Evolutionary conservation across 1,140 invertebrate species (phyloP), one percentile per base, ranked within the genome.

Genomic region (Matsumurasca onukii): DNA sequence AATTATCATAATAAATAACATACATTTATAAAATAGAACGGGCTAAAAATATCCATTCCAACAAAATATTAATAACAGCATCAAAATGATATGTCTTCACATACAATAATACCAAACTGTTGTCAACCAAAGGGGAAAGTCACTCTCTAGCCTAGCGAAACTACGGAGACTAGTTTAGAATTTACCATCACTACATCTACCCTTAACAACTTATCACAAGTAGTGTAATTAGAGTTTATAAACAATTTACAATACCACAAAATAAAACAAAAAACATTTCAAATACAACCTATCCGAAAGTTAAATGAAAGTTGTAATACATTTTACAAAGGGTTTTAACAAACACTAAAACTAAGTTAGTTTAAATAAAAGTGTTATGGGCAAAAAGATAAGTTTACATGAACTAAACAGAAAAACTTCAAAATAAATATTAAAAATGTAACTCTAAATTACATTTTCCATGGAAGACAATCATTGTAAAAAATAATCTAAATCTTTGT

Each of bases 51-150:
- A 24, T 31, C 5, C 34, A 34, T 24, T 34, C 61, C 30, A 63
- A 63, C 61, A 63, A 34, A 63, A 63, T 5, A 9, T 34, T 34
- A 9, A 12, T 20, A 63, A 63, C 61, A 63, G 30, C 61, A 63
- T 34, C 31, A 63, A 63, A 63, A 63, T 63, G 61, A 63, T 63
- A 63, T 63, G 61, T 63, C 30, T 63, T 63, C 25, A 63, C 30
- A n/a, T n/a, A n/a, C n/a, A n/a, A n/a, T n/a, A 63, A 61, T 63
- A 34, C 61, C n/a, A 63, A 34, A 17, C 39, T 3, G 30, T 63
- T 63, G 61, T 63, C n/a, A 34, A 63, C 61, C 39, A 34, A 63
- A 63, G 61, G 61, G 61, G 61, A 45, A 13, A 9, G 17, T 52
- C 3, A 59, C 15, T 5, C 55, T 15, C 25, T 13, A 59, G 55